Evolutionary conservation across 2,888 invertebrate species (phyloP).

Genomic region (Rapana venosa): DNA sequence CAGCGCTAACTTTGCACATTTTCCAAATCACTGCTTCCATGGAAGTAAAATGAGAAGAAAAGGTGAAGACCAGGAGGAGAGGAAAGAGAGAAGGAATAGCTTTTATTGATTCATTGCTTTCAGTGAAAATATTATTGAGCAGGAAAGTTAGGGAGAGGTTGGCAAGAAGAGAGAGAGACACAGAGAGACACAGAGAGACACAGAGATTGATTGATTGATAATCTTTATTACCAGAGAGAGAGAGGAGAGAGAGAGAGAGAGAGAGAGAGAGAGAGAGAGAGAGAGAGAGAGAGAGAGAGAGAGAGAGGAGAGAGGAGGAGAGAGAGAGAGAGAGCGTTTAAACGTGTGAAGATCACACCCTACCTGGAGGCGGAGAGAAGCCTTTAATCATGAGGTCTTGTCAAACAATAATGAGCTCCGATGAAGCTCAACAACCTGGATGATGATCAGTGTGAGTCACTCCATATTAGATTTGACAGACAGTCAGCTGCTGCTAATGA

Average conservation of each 20-base stretch:
- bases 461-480: conserved; percentile 11
- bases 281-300: background rate
- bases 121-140: background rate
- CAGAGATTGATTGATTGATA: too few species aligned
- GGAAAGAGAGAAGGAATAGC: background rate
- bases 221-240: too few species aligned
- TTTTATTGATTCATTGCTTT: too few species aligned
- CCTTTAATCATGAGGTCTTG: too few species aligned
- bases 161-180: background rate
- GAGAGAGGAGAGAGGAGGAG: background rate
- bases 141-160: background rate
- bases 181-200: background rate
- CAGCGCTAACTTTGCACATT: background rate
- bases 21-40: background rate
- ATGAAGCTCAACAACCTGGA: conserved; percentile 8
- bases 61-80: background rate
- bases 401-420: background rate
- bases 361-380: too few species aligned
- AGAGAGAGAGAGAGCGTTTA: background rate
- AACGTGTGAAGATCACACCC: too few species aligned
- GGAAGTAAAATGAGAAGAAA: background rate
- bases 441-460: conserved; percentile 36
- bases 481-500: background rate
- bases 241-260: too few species aligned
- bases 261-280: background rate